Conservation (phyloP, 2,797 vertebrate species). For the Alcedo quadribrachys region DNA sequence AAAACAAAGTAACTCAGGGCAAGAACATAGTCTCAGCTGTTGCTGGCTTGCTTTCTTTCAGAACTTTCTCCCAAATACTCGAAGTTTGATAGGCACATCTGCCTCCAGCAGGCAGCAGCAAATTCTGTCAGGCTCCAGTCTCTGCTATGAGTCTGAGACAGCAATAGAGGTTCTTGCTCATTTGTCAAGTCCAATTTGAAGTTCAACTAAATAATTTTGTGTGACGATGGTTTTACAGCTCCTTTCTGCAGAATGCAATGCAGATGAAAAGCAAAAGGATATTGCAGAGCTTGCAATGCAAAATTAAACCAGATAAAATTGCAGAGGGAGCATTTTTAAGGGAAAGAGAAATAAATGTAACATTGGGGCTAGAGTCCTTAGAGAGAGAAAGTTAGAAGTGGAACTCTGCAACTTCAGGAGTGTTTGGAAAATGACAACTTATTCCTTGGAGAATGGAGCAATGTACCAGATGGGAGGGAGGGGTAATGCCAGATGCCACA, state of each 20-base stretch:
- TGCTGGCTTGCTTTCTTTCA: neutral
- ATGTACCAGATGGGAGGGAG: neutral
- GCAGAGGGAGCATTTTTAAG: neutral
- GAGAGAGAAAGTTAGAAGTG: neutral
- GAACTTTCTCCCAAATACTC: neutral
- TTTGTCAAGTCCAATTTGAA: neutral
- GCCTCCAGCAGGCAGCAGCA: neutral
- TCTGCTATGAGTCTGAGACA: neutral
- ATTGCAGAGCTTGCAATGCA: neutral
- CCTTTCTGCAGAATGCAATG: neutral
- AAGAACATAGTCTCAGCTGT: neutral
- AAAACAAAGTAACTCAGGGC: neutral
- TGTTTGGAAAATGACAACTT: slow-evolving; percentile 1
- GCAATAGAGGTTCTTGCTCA: neutral
- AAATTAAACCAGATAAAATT: slow-evolving; percentile 8
- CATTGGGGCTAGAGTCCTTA: neutral
- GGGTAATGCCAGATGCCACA: neutral
- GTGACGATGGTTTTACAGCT: neutral
- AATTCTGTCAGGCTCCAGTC: neutral
- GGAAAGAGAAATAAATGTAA: neutral
- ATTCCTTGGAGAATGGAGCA: neutral
- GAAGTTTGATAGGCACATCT: neutral
- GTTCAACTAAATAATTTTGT: neutral
- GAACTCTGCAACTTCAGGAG: neutral
- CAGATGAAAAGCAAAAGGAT: neutral